Conservation (phyloP, 2,797 vertebrate species). For the Cyprinodon diabolis region DNA sequence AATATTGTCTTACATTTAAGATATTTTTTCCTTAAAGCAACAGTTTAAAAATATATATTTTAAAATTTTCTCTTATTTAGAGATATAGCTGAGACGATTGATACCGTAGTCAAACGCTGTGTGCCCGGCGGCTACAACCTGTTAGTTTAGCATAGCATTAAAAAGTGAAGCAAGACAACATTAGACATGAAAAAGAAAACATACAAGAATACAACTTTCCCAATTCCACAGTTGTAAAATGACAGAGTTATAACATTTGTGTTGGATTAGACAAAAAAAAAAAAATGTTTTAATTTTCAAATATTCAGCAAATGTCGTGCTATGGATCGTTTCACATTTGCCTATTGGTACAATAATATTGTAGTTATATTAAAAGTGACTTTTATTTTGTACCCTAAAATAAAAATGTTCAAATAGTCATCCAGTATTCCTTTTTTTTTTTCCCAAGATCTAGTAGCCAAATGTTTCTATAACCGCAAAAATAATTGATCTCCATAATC, state of each 20-base stretch:
- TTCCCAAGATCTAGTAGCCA: not conserved
- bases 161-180: not conserved
- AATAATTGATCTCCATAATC: not conserved
- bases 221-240: not conserved
- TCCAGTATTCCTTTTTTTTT: not conserved
- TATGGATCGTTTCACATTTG: not conserved
- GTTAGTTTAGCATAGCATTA: slow-evolving; percentile 24
- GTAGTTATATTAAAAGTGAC: not conserved
- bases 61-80: not conserved
- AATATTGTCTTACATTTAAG: not conserved
- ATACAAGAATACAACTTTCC: not conserved
- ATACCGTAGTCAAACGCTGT: slow-evolving; percentile 2
- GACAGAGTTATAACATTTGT: not conserved
- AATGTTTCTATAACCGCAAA: not conserved
- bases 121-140: not conserved
- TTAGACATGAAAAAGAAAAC: not conserved
- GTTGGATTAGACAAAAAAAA: not conserved
- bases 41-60: not conserved
- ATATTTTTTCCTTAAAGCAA: not conserved
- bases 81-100: slow-evolving; percentile 1
- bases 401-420: no score
- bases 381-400: not conserved
- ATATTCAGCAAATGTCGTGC: not conserved
- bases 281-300: not conserved
- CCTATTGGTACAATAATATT: not conserved